A percentile compares a stretch with the other conserved stretches of the same genome.
Conservation (phyloP, 2,888 invertebrate species). For the Diloba caeruleocephala region DNA sequence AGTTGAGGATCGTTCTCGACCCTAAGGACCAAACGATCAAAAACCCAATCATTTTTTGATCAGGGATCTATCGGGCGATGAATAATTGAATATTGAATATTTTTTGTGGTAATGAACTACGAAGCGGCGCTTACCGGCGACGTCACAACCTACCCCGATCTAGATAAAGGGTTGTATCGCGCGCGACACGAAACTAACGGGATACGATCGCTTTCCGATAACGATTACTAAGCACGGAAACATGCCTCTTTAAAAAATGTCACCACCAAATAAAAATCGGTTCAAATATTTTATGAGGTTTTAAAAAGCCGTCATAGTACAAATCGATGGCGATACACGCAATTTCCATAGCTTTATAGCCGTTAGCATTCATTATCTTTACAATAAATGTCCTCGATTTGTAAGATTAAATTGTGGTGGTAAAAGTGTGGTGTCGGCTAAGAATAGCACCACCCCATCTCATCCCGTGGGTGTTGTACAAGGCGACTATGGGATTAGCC, state of each 20-base stretch:
- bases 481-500: too few species aligned
- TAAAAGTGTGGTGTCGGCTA: too few species aligned
- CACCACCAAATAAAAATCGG: slow-evolving; percentile 52
- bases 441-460: too few species aligned
- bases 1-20: neutral
- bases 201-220: slow-evolving; percentile 81
- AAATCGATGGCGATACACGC: slow-evolving; percentile 47
- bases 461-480: too few species aligned
- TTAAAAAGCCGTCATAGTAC: slow-evolving; percentile 48
- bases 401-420: slow-evolving; percentile 15
- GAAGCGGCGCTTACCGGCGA: slow-evolving; percentile 69
- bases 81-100: slow-evolving; percentile 80
- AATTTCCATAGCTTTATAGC: slow-evolving; percentile 39
- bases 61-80: slow-evolving; percentile 58
- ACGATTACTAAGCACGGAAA: slow-evolving; percentile 78
- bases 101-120: slow-evolving; percentile 79
- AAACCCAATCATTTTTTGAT: slow-evolving; percentile 39
- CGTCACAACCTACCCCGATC: slow-evolving; percentile 79
- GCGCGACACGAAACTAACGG: slow-evolving; percentile 72
- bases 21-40: slow-evolving; percentile 11
- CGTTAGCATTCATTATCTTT: slow-evolving; percentile 26
- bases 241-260: slow-evolving; percentile 59
- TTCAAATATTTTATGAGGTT: slow-evolving; percentile 58
- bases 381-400: neutral
- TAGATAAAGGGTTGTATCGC: slow-evolving; percentile 85